A percentile compares a stretch with the other conserved stretches of the same genome.
Evolutionary conservation across 1,140 invertebrate genomes (phyloP).

Genomic region (Odontomachus brunneus): DNA sequence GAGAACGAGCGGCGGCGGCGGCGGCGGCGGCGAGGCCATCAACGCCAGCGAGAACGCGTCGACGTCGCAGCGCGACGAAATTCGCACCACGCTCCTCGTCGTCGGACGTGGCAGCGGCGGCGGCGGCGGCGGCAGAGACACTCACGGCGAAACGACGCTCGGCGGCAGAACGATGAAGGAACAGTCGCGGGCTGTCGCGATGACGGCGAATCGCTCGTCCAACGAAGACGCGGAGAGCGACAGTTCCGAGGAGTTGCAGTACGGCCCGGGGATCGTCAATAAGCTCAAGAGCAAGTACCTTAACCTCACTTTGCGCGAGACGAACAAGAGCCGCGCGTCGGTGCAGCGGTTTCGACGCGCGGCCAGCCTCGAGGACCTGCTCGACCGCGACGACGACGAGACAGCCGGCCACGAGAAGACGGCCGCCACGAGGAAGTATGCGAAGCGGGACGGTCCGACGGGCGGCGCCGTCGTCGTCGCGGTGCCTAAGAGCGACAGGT

Average conservation of each 20-base stretch:
- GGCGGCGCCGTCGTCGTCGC: constrained; percentile 67
- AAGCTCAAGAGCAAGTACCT: constrained; percentile 94
- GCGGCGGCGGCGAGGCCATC: neutral
- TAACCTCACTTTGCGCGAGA: constrained; percentile 91
- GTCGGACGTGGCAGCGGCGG: neutral
- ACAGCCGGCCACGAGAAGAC: constrained; percentile 63
- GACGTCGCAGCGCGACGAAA: constrained; percentile 38
- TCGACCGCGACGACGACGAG: constrained; percentile 88
- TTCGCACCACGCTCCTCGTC: constrained; percentile 4
- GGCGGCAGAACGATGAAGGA: constrained; percentile 35
- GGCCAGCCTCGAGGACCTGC: constrained; percentile 93
- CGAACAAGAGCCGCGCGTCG: constrained; percentile 87
- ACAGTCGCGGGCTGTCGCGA: constrained; percentile 1
- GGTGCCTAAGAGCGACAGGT: constrained; percentile 79
- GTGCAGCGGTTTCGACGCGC: constrained; percentile 90
- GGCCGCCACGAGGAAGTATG: constrained; percentile 69
- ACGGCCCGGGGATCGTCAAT: constrained; percentile 96
- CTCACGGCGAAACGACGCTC: neutral
- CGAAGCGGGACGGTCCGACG: constrained; percentile 69
- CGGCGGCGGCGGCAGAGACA: neutral
- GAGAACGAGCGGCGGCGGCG: neutral
- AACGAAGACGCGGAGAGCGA: constrained; percentile 85
- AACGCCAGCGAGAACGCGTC: neutral
- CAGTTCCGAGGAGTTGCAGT: constrained; percentile 92
- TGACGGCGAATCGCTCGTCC: constrained; percentile 26